Conservation (phyloP, 2,888 invertebrate genomes). For the Prosapia bicincta region DNA sequence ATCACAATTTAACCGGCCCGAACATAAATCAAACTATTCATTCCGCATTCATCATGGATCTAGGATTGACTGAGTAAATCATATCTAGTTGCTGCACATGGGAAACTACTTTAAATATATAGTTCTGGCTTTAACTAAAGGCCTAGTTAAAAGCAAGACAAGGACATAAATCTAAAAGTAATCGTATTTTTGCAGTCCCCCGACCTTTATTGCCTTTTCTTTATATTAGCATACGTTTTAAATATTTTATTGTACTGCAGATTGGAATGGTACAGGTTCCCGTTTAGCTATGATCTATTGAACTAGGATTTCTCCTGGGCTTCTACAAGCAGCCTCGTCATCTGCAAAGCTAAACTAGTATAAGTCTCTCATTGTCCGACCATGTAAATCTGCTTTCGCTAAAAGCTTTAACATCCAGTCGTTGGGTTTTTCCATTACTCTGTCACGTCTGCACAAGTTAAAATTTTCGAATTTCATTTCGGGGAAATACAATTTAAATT, state of each 20-base stretch:
- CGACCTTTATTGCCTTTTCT: neutral
- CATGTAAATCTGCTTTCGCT: too few relatives aligned
- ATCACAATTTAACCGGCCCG: slow-evolving; percentile 28
- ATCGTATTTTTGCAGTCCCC: neutral
- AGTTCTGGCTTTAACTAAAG: neutral
- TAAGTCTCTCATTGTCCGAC: too few relatives aligned
- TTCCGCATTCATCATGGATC: neutral
- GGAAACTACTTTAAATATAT: neutral
- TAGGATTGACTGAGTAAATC: neutral
- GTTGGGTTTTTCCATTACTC: too few relatives aligned
- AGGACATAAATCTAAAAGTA: neutral
- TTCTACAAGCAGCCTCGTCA: too few relatives aligned
- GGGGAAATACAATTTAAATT: too few relatives aligned
- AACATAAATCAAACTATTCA: slow-evolving; percentile 18
- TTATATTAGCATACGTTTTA: neutral
- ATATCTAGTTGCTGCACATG: neutral
- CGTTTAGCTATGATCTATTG: neutral
- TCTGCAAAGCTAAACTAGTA: too few relatives aligned
- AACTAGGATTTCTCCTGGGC: neutral
- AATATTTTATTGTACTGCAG: neutral
- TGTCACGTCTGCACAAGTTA: too few relatives aligned
- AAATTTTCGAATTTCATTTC: too few relatives aligned
- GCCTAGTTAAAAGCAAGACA: neutral
- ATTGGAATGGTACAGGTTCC: neutral
- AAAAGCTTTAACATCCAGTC: too few relatives aligned